These are phyloP conservation scores for Sciurus carolinensis DNA, from an alignment of 2,797 vertebrate genomes.

Conservation along the genomic window DNA sequence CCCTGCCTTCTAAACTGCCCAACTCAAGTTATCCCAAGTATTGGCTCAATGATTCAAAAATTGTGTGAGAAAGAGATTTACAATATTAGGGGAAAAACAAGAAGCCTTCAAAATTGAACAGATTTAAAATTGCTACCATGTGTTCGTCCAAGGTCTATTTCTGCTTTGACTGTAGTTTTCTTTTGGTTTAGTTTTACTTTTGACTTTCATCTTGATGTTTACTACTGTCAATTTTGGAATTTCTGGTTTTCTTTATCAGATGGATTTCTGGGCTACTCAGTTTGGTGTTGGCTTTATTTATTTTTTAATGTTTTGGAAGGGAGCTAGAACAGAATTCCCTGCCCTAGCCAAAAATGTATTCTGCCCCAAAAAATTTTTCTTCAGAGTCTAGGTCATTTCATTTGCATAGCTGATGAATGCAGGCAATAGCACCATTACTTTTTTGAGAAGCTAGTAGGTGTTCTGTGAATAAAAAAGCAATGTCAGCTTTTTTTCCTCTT, in stretches of 20 bases:
- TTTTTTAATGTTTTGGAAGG: neutral
- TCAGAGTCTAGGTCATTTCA: neutral
- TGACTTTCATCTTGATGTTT: neutral
- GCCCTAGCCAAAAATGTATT: neutral
- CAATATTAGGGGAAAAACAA: neutral
- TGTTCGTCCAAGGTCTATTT: neutral
- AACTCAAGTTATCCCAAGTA: neutral
- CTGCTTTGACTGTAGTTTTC: neutral
- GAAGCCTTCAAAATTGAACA: neutral
- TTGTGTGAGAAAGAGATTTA: neutral
- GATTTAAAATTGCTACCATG: neutral
- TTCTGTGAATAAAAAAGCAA: neutral
- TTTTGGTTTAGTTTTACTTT: neutral
- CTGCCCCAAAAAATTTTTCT: neutral
- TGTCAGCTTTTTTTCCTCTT: neutral
- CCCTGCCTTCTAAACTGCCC: neutral
- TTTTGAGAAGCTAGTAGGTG: neutral
- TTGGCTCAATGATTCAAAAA: neutral
- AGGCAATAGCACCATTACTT: neutral
- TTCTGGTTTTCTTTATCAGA: slow-evolving; percentile 6
- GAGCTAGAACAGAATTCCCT: neutral
- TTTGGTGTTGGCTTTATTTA: neutral
- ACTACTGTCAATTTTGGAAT: neutral
- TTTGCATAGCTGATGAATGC: neutral
- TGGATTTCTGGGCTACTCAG: neutral